phyloP scores from a whole-genome alignment of 2,888 invertebrate genomes.

The Hydraecia micacea region DNA sequence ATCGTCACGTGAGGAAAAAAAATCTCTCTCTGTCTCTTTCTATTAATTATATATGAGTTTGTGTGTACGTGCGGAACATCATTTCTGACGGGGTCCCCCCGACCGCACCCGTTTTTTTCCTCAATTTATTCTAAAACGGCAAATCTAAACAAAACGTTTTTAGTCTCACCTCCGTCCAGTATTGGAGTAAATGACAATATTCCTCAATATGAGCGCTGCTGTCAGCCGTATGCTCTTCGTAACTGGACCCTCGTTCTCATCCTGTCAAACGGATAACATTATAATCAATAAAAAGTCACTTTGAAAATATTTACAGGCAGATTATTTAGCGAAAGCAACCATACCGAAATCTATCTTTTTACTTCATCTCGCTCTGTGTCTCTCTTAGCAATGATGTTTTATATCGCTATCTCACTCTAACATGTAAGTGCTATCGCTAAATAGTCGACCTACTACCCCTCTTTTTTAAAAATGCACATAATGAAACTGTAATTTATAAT shows the following conservation, averaged over 20 bases:
- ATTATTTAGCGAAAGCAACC: slow-evolving; percentile 21
- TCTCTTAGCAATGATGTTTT: background rate
- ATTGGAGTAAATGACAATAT: slow-evolving; percentile 98
- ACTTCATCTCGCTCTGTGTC: background rate
- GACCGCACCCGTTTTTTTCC: background rate
- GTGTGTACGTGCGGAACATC: too few relatives aligned
- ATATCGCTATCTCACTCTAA: background rate
- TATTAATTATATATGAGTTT: too few relatives aligned
- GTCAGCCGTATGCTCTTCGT: slow-evolving; percentile 99
- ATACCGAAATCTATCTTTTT: background rate
- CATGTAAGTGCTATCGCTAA: background rate
- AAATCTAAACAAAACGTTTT: background rate
- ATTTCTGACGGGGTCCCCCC: background rate
- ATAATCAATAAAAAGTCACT: background rate
- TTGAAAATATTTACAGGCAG: background rate
- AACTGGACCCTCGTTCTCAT: slow-evolving; percentile 99
- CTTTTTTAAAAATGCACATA: background rate
- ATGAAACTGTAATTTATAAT: slow-evolving; percentile 15
- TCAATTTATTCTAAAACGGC: background rate
- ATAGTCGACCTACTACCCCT: slow-evolving; percentile 1
- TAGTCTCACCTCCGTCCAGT: slow-evolving; percentile 95
- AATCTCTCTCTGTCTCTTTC: too few relatives aligned
- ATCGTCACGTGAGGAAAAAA: too few relatives aligned
- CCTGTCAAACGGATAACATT: slow-evolving; percentile 89
- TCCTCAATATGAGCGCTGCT: slow-evolving; percentile 98